These are phyloP conservation scores for Semnornis frantzii DNA, from an alignment of 2,113 vertebrate genomes.

Conservation along the genomic window DNA sequence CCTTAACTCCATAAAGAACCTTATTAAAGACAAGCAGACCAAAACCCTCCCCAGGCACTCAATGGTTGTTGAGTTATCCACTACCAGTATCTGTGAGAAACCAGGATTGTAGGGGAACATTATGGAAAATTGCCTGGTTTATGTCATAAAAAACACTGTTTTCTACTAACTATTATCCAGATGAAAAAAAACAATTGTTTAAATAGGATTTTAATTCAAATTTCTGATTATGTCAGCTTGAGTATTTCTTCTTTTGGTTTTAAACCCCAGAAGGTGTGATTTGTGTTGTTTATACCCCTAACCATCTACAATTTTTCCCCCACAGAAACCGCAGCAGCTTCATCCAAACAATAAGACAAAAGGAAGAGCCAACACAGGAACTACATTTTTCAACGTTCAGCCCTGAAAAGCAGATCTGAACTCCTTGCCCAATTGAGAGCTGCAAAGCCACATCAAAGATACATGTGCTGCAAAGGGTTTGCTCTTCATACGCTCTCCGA, in stretches of 20 bases:
- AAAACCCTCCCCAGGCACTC: not conserved
- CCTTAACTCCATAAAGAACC: not conserved
- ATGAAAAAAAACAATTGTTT: not conserved
- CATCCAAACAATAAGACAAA: not conserved
- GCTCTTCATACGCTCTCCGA: not conserved
- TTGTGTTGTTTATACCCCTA: not conserved
- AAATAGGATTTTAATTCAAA: not conserved
- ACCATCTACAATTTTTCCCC: not conserved
- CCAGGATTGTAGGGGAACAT: not conserved
- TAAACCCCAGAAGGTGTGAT: not conserved
- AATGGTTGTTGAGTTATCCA: not conserved
- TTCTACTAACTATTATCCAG: not conserved
- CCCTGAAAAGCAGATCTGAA: not conserved
- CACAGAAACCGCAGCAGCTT: not conserved
- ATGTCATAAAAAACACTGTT: not conserved
- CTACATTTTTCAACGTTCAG: not conserved
- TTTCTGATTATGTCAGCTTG: not conserved
- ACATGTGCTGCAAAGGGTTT: accelerated
- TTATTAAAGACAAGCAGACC: not conserved
- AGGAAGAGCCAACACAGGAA: not conserved
- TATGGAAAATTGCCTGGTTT: not conserved
- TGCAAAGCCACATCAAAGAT: not conserved
- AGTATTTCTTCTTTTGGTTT: not conserved
- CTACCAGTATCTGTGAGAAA: not conserved
- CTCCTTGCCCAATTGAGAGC: not conserved